Conservation (phyloP, 2,113 vertebrate genomes). For the Anhinga anhinga region DNA sequence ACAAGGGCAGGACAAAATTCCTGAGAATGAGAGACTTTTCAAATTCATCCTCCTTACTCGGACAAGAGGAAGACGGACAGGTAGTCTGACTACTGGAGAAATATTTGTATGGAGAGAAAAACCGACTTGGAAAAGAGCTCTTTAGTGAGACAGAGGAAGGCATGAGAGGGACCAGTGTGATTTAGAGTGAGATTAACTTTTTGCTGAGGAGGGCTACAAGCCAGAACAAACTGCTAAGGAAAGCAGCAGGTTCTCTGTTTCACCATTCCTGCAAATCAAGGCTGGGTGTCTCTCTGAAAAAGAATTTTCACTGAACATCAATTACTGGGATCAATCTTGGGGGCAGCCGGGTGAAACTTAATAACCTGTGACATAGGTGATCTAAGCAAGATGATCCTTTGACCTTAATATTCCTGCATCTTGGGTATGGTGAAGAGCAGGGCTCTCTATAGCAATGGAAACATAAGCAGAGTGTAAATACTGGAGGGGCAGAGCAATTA, state of each 20-base stretch:
- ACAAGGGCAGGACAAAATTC: background rate
- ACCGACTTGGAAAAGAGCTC: background rate
- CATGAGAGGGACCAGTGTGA: background rate
- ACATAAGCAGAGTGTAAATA: background rate
- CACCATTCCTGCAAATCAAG: background rate
- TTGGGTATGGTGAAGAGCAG: background rate
- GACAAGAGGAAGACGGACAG: background rate
- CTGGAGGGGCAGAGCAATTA: background rate
- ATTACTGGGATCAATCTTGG: background rate
- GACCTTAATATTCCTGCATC: background rate
- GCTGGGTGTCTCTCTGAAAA: background rate
- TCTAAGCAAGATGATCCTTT: background rate
- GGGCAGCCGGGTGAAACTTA: background rate
- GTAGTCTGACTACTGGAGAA: background rate
- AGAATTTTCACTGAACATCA: background rate
- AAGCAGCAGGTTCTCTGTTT: background rate
- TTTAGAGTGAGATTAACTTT: background rate
- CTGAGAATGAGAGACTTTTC: background rate
- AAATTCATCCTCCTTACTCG: background rate
- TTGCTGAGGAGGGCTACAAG: background rate
- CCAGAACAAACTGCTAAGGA: background rate
- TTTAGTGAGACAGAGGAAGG: background rate
- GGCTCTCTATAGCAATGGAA: background rate
- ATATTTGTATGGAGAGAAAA: background rate
- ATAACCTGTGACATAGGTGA: background rate